Evolutionary conservation across 2,113 vertebrate species (phyloP), one percentile per base, ranked within the genome.

Genomic region (Scytalopus superciliaris): DNA sequence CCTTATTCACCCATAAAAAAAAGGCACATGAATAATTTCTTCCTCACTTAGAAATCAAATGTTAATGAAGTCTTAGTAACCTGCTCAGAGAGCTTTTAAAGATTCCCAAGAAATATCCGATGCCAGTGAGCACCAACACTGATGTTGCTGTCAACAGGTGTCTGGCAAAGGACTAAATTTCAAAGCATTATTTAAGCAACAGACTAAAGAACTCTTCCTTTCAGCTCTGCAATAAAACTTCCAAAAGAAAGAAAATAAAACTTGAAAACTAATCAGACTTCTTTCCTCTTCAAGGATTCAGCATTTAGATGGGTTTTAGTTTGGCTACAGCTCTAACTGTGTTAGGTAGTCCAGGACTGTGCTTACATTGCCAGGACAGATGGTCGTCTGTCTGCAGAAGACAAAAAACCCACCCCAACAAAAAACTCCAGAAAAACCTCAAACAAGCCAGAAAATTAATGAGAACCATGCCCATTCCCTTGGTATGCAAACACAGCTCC

Each of bases 31-130:
- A 89, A 73, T 60, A 76, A 73, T 76, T 90, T 53, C 55, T 85
- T 91, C 57, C 53, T 63, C 53, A 31, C 40, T 94, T 67, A 78
- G 76, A 91, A 93, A 85, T 60, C 35, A 95, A 84, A 90, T 76
- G 45, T 63, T 89, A 81, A 92, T 74, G 47, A 90, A 86, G 68
- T n/a, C 55, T 45, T 85, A 18, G n/a, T 76, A 83, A 84, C 59
- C 39, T 93, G 45, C 86, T 90, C 63, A 83, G 78, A 93, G 93
- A 76, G 57, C 45, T 83, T 77, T 93, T 59, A 70, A 95, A 93
- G 47, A 74, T 55, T 70, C 47, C 60, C 55, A 59, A 86, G 78
- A 77, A 96, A 91, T 37, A 74, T 4, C 19, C 13, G 28, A 91
- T 70, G 24, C 39, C 67, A 95, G 52, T 14, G 81, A 85, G 67